A percentile compares a stretch with the other conserved stretches of the same genome.
phyloP scores from a whole-genome alignment of 2,113 vertebrate genomes.

The Gracilinanus agilis region DNA sequence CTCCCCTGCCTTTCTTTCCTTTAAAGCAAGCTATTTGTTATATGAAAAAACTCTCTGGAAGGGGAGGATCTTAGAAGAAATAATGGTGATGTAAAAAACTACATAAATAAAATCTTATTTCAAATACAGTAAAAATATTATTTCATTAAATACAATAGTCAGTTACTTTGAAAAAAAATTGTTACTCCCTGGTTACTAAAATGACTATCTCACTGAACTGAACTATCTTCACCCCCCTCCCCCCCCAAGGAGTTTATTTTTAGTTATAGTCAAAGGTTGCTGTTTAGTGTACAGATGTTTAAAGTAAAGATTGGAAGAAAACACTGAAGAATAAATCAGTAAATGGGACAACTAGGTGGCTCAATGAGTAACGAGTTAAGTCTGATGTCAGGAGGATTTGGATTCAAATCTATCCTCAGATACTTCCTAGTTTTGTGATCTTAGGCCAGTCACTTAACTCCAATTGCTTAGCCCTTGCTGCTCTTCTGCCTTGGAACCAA shows the following conservation, averaged over 20 bases:
- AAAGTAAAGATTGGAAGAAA: not conserved
- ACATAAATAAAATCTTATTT: constrained; percentile 8
- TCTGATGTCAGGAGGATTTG: no score
- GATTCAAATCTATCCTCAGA: no score
- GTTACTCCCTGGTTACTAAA: constrained; percentile 45
- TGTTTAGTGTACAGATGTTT: not conserved
- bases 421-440: no score
- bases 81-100: not conserved
- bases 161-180: constrained; percentile 63
- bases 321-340: not conserved
- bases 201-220: constrained; percentile 60
- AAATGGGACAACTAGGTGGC: constrained; percentile 15
- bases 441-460: no score
- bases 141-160: constrained; percentile 50
- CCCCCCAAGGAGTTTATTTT: not conserved
- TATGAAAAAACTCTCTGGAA: not conserved
- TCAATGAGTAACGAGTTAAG: no score
- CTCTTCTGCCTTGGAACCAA: no score
- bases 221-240: not conserved
- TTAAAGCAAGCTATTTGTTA: not conserved
- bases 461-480: no score
- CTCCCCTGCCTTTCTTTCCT: not conserved
- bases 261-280: constrained; percentile 20
- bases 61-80: not conserved
- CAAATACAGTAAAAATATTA: constrained; percentile 30